Conservation (phyloP, 2,888 invertebrate genomes). For the Protophormia terraenovae region DNA sequence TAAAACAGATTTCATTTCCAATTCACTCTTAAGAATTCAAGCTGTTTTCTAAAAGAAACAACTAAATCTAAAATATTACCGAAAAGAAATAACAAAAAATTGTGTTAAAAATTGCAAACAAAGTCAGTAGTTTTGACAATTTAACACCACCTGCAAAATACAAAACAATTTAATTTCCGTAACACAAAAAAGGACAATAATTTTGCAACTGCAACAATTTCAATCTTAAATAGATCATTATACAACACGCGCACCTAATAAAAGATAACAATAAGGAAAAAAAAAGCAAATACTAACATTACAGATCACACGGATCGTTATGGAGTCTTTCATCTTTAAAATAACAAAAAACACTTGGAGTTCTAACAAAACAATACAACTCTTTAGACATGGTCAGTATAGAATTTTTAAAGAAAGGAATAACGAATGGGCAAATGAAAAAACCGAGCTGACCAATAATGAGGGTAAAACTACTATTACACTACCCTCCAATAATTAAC, state of each 20-base stretch:
- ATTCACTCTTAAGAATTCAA: background rate
- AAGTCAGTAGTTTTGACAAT: slow-evolving; percentile 55
- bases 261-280: slow-evolving; percentile 55
- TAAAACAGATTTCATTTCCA: background rate
- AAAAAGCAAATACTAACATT: slow-evolving; percentile 25
- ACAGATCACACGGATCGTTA: slow-evolving; percentile 9
- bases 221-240: slow-evolving; percentile 51
- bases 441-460: slow-evolving; percentile 64
- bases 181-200: background rate
- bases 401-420: background rate
- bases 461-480: slow-evolving; percentile 41
- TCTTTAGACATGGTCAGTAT: slow-evolving; percentile 65
- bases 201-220: slow-evolving; percentile 45
- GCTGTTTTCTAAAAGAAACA: slow-evolving; percentile 36
- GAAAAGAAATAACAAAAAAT: background rate
- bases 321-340: slow-evolving; percentile 25
- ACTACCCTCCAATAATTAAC: slow-evolving; percentile 15
- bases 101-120: slow-evolving; percentile 11
- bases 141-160: slow-evolving; percentile 66
- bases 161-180: slow-evolving; percentile 12
- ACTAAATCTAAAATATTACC: background rate
- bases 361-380: slow-evolving; percentile 32
- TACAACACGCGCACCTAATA: slow-evolving; percentile 62
- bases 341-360: slow-evolving; percentile 21
- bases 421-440: background rate